phyloP scores from a whole-genome alignment of 2,888 invertebrate species.

The Eumacrocentrus americanus region DNA sequence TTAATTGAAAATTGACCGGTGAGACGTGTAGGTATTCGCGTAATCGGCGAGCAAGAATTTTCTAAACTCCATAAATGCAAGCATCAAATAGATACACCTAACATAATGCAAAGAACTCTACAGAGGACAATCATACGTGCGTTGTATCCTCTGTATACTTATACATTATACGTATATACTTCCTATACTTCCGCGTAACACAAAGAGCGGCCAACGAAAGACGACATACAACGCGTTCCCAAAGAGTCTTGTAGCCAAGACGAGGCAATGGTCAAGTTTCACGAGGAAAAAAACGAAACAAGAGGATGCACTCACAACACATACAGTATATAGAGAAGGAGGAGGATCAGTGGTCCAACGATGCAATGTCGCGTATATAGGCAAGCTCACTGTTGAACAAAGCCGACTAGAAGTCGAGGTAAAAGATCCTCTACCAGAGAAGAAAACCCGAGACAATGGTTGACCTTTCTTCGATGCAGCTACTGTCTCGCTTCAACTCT shows the following conservation, averaged over 20 bases:
- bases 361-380: conserved; percentile 17
- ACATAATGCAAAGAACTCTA: background rate
- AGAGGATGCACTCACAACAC: conserved; percentile 13
- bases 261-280: conserved; percentile 15
- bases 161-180: too few species aligned
- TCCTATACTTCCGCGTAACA: conserved; percentile 21
- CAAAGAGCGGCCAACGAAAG: background rate
- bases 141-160: background rate
- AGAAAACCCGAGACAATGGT: conserved; percentile 14
- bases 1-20: conserved; percentile 25
- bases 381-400: conserved; percentile 16
- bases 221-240: background rate
- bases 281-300: conserved; percentile 12
- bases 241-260: background rate
- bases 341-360: conserved; percentile 5
- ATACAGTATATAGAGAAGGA: conserved; percentile 2
- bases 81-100: background rate
- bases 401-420: conserved; percentile 7
- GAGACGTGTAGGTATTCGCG: conserved; percentile 20
- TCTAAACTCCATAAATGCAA: too few species aligned
- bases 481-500: conserved; percentile 2
- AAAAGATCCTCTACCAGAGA: conserved; percentile 1
- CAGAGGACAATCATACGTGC: conserved; percentile 10
- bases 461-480: conserved; percentile 14
- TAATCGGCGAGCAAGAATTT: conserved; percentile 17